Percentiles rank a stretch among this genome's conserved stretches.
phyloP scores from a whole-genome alignment of 2,113 vertebrate genomes.

The Grantiella picta region DNA sequence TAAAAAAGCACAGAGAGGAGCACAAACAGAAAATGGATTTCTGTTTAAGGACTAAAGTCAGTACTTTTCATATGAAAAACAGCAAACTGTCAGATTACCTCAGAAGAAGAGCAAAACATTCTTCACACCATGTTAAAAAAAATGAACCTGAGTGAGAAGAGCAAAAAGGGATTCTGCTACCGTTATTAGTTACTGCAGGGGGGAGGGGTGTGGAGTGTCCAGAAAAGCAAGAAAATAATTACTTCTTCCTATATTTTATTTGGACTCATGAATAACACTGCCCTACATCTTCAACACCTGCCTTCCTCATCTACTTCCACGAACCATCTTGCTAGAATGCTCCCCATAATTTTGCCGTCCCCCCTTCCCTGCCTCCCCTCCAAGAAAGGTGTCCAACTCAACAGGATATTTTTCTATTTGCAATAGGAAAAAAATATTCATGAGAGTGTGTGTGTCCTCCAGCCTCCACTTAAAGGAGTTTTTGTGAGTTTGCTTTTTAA shows the following conservation, averaged over 20 bases:
- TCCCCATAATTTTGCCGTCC: not conserved
- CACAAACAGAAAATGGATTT: not conserved
- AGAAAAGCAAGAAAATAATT: not conserved
- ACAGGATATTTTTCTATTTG: not conserved
- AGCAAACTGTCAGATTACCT: not conserved
- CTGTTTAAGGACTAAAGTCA: not conserved
- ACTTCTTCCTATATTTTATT: not conserved
- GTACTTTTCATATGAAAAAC: not conserved
- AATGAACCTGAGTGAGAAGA: not conserved
- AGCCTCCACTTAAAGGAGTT: not conserved
- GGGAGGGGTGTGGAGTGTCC: too few relatives aligned
- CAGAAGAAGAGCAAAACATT: not conserved
- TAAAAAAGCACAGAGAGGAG: not conserved
- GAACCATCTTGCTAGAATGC: not conserved
- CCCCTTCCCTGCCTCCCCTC: too few relatives aligned
- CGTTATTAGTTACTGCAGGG: not conserved
- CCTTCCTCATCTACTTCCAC: not conserved
- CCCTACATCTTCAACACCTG: not conserved
- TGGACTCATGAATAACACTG: not conserved
- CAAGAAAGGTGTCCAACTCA: not conserved
- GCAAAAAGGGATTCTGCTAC: not conserved
- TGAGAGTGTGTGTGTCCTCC: not conserved
- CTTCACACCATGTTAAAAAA: not conserved
- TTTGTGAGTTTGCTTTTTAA: not conserved
- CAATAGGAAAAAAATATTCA: not conserved